Evolutionary conservation across 2,888 invertebrate species (phyloP).

Genomic region (Frankliniella intonsa): DNA sequence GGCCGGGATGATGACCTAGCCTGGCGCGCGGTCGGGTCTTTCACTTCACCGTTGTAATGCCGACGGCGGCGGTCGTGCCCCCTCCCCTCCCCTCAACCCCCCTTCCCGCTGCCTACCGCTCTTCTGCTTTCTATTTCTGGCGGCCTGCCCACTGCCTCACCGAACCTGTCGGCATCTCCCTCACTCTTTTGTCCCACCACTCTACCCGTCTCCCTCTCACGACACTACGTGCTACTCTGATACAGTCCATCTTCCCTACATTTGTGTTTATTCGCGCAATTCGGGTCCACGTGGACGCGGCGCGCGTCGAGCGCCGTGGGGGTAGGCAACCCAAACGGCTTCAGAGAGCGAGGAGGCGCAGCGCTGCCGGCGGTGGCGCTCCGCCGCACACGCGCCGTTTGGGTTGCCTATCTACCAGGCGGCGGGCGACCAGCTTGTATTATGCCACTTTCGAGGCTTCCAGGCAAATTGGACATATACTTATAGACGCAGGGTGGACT

Average conservation of each 20-base stretch:
- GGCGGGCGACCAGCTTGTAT: too few relatives aligned
- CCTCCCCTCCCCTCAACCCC: background rate
- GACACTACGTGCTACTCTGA: too few relatives aligned
- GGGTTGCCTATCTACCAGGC: background rate
- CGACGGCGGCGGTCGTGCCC: background rate
- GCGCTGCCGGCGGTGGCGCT: too few relatives aligned
- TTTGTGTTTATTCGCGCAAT: too few relatives aligned
- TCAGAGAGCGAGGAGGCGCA: background rate
- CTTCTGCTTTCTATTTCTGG: background rate
- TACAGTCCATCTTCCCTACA: too few relatives aligned
- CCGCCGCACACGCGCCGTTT: background rate
- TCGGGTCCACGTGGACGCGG: background rate
- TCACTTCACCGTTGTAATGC: background rate
- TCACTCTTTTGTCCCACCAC: too few relatives aligned
- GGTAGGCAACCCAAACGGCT: background rate
- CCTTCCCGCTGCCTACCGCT: background rate
- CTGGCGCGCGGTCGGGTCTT: background rate
- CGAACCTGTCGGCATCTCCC: too few relatives aligned
- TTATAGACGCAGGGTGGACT: too few relatives aligned
- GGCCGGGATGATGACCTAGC: constrained; percentile 30
- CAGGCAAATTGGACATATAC: too few relatives aligned
- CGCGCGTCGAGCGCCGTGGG: background rate
- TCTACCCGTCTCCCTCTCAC: too few relatives aligned
- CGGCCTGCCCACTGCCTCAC: background rate
- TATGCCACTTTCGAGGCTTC: too few relatives aligned